Evolutionary conservation across 2,113 vertebrate genomes (phyloP), one percentile per base, ranked within the genome.

Genomic region (Mus spicilegus): DNA sequence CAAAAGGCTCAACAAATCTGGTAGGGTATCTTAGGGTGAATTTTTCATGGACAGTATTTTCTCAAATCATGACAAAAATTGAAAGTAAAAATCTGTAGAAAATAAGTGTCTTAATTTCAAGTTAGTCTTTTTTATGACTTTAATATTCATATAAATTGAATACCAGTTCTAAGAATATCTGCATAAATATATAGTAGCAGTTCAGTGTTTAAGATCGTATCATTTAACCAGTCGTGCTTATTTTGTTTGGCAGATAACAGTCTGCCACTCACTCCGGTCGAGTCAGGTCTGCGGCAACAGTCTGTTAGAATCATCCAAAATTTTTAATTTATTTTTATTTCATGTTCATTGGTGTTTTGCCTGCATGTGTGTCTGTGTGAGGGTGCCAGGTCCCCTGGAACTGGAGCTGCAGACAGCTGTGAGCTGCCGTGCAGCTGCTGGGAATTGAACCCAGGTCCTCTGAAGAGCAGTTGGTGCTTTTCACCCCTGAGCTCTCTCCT

Each of bases 141-240:
- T 65, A 75, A 73, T 42, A 95, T 49, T 84, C 24, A 90, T 86
- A 93, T 91, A 69, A 65, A 89, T 94, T 12, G 36, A 93, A 39
- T 51, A 28, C 80, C 20, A 75, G 7, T 91, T 96, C 89, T 42
- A 91, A 94, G 91, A 96, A 73, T 65, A 94, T 84, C 94, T 95
- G 42, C 26, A 91, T 30, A 96, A 77, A 72, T 95, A 77, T 13
- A 12, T 92, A 77, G 77, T 95, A 75, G 56, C 67, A 67, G 13
- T 76, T 81, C 49, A 92, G 3, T 46, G 33, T 92, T 75, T 87
- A 82, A 91, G 67, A 67, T 67, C 33, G 39, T 86, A 49, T 85
- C 82, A 85, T 30, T 77, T 67, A 85, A 90, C 46, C 58, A 94
- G 56, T 69, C 33, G 4, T 70, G 54, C 89, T 80, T 46, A 46